Conservation (phyloP, 2,797 vertebrate species). For the Melanotaenia maccullochi region DNA sequence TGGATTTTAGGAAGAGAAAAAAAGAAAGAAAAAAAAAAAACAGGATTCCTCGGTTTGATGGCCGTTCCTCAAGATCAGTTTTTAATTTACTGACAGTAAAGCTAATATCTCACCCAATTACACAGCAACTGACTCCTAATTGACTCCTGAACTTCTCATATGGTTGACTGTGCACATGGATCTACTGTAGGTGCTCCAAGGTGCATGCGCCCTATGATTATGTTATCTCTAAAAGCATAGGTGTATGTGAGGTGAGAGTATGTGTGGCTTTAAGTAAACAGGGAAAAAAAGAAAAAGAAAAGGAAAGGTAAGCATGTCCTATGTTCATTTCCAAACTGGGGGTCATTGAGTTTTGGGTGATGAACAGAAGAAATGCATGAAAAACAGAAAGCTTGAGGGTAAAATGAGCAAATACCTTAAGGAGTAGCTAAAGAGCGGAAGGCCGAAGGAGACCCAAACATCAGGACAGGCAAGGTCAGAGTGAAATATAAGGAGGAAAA, state of each 20-base stretch:
- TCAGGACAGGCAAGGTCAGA: constrained; percentile 66
- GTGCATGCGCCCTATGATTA: constrained; percentile 53
- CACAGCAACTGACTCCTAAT: constrained; percentile 85
- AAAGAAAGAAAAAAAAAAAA: background rate
- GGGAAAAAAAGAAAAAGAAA: constrained; percentile 3
- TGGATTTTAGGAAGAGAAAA: constrained; percentile 44
- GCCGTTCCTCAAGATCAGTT: constrained; percentile 83
- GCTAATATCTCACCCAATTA: constrained; percentile 86
- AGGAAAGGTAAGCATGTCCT: background rate
- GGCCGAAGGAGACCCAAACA: constrained; percentile 66
- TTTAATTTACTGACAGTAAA: constrained; percentile 86
- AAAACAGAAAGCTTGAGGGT: constrained; percentile 1
- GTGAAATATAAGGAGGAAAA: constrained; percentile 46
- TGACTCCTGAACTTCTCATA: constrained; percentile 74
- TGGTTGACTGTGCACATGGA: constrained; percentile 68
- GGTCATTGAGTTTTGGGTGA: constrained; percentile 16
- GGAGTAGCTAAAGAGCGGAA: constrained; percentile 83
- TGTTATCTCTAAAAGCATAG: constrained; percentile 62
- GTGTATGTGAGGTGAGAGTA: constrained; percentile 12
- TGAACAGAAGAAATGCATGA: constrained; percentile 16
- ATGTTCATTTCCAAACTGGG: background rate
- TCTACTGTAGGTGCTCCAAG: constrained; percentile 69
- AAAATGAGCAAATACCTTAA: constrained; percentile 81
- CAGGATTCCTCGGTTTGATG: constrained; percentile 49
- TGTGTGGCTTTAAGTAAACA: constrained; percentile 1